Conservation (phyloP, 2,888 invertebrate genomes). For the Diloba caeruleocephala region DNA sequence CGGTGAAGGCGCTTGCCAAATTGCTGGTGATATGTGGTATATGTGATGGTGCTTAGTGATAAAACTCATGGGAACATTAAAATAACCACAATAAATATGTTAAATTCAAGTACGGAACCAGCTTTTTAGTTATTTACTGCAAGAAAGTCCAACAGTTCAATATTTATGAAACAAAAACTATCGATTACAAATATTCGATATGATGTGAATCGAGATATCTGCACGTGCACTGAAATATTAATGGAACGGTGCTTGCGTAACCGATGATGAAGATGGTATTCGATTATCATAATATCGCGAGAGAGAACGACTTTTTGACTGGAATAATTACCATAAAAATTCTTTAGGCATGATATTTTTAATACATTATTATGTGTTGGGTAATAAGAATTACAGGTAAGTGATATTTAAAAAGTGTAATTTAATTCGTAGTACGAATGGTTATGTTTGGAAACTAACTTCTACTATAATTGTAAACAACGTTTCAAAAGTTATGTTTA, state of each 20-base stretch:
- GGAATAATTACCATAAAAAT: slow-evolving; percentile 57
- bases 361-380: slow-evolving; percentile 32
- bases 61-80: too few species aligned
- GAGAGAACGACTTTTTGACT: slow-evolving; percentile 57
- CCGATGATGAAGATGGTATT: slow-evolving; percentile 65
- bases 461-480: too few species aligned
- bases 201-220: slow-evolving; percentile 58
- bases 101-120: slow-evolving; percentile 28
- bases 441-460: not conserved
- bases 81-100: slow-evolving; percentile 25
- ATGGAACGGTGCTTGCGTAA: slow-evolving; percentile 62
- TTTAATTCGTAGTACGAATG: not conserved
- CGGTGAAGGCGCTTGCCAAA: too few species aligned
- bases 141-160: slow-evolving; percentile 38
- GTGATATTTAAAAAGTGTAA: slow-evolving; percentile 26
- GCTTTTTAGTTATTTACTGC: slow-evolving; percentile 18
- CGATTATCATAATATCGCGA: slow-evolving; percentile 63
- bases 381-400: slow-evolving; percentile 17
- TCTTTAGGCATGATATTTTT: slow-evolving; percentile 47
- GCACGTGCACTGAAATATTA: slow-evolving; percentile 57
- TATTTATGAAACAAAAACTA: slow-evolving; percentile 52
- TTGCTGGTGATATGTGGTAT: too few species aligned
- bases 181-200: slow-evolving; percentile 52
- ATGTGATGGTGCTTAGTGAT: too few species aligned
- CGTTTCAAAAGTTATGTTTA: too few species aligned